phyloP scores from a whole-genome alignment of 2,888 invertebrate genomes.

The Drosophila suboccidentalis region DNA sequence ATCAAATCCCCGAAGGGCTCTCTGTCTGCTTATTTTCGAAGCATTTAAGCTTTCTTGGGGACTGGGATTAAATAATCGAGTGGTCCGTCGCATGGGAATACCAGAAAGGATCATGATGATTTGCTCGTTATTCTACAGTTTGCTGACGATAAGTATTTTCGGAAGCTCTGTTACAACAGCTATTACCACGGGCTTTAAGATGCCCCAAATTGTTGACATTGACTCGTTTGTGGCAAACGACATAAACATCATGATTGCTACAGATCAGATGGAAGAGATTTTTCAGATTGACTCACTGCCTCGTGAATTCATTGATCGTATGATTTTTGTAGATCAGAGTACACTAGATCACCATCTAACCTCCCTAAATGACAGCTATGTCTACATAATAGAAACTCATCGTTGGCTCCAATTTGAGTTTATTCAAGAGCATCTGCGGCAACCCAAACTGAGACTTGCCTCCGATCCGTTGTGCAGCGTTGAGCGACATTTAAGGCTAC shows the following conservation, averaged over 20 bases:
- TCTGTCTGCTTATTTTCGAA: not conserved
- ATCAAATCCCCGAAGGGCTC: not conserved
- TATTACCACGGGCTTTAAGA: slow-evolving; percentile 2
- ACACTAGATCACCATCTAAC: slow-evolving; percentile 1
- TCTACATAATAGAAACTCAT: not conserved
- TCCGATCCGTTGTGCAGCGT: slow-evolving; percentile 15
- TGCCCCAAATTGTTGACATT: slow-evolving; percentile 18
- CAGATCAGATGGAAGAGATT: not conserved
- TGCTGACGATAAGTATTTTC: not conserved
- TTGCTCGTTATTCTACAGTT: not conserved
- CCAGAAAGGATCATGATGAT: slow-evolving; percentile 11
- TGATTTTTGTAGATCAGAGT: not conserved
- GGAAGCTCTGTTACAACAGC: not conserved
- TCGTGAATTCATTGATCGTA: not conserved
- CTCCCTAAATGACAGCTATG: slow-evolving; percentile 9
- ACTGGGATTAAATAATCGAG: not conserved
- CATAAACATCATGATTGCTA: slow-evolving; percentile 3
- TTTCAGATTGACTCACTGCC: not conserved
- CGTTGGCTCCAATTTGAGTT: not conserved
- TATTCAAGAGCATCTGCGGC: slow-evolving; percentile 23
- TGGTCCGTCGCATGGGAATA: not conserved
- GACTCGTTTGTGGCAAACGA: slow-evolving; percentile 12
- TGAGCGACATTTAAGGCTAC: slow-evolving; percentile 14
- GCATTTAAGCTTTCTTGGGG: not conserved
- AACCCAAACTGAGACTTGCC: slow-evolving; percentile 26